phyloP scores from a whole-genome alignment of 2,888 invertebrate species.

The Eudemis profundana region DNA sequence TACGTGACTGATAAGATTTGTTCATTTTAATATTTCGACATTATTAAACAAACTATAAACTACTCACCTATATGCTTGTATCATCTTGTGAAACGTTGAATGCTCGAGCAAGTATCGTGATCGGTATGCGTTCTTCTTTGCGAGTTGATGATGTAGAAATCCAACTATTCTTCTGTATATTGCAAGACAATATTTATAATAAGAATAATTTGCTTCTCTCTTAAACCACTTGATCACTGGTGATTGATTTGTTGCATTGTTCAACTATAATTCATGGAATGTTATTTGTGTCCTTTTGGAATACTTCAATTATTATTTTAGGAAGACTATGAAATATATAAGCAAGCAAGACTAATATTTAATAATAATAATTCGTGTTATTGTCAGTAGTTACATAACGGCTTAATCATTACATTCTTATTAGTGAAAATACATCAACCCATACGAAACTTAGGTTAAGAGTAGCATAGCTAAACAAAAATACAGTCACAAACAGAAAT shows the following conservation, averaged over 20 bases:
- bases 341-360: not conserved
- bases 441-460: too few species aligned
- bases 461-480: too few species aligned
- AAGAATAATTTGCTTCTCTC: slow-evolving; percentile 54
- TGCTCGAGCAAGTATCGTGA: slow-evolving; percentile 50
- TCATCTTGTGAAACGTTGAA: slow-evolving; percentile 71
- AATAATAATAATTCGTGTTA: too few species aligned
- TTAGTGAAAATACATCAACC: too few species aligned
- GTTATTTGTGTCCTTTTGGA: slow-evolving; percentile 65
- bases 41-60: not conserved
- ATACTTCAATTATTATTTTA: slow-evolving; percentile 48
- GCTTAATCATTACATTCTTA: too few species aligned
- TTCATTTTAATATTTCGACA: not conserved
- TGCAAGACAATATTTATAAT: slow-evolving; percentile 48
- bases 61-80: slow-evolving; percentile 78
- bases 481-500: too few species aligned
- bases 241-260: slow-evolving; percentile 56
- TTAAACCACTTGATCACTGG: slow-evolving; percentile 66
- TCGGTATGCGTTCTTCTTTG: slow-evolving; percentile 11
- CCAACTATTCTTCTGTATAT: slow-evolving; percentile 34
- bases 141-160: slow-evolving; percentile 18
- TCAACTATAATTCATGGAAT: slow-evolving; percentile 54
- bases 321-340: not conserved
- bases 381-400: too few species aligned
- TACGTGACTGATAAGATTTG: slow-evolving; percentile 20